These are phyloP conservation scores for Marisa cornuarietis DNA, from an alignment of 1,140 invertebrate species.

Conservation along the genomic window DNA sequence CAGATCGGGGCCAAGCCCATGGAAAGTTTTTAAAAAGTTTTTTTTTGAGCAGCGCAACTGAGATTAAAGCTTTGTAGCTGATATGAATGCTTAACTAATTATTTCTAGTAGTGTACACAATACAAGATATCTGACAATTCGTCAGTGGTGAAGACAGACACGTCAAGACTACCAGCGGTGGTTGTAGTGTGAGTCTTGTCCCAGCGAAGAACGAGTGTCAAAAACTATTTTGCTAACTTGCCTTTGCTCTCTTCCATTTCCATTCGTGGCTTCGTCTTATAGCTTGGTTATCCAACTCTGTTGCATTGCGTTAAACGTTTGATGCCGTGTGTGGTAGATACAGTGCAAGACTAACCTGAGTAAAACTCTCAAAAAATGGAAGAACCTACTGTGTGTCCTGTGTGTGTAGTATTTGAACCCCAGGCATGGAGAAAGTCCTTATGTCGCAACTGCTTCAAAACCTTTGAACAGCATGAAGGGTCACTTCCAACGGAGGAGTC, in stretches of 20 bases:
- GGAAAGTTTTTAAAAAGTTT: too few relatives aligned
- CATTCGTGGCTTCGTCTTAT: too few relatives aligned
- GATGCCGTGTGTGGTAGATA: not conserved
- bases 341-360: not conserved
- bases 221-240: too few relatives aligned
- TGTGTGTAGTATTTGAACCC: constrained; percentile 63
- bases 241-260: too few relatives aligned
- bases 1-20: too few relatives aligned
- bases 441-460: constrained; percentile 64
- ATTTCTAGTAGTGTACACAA: not conserved
- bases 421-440: constrained; percentile 62
- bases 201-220: too few relatives aligned
- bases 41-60: too few relatives aligned
- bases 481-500: not conserved
- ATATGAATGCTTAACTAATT: not conserved
- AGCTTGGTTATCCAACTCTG: not conserved
- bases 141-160: not conserved
- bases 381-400: constrained; percentile 36
- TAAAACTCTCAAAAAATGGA: constrained; percentile 20
- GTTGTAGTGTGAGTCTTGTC: not conserved
- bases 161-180: not conserved
- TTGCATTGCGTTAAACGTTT: not conserved
- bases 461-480: constrained; percentile 46
- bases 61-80: too few relatives aligned
- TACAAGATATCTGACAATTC: not conserved